phyloP scores from a whole-genome alignment of 1,140 invertebrate species.

The Tetramorium simillimum region DNA sequence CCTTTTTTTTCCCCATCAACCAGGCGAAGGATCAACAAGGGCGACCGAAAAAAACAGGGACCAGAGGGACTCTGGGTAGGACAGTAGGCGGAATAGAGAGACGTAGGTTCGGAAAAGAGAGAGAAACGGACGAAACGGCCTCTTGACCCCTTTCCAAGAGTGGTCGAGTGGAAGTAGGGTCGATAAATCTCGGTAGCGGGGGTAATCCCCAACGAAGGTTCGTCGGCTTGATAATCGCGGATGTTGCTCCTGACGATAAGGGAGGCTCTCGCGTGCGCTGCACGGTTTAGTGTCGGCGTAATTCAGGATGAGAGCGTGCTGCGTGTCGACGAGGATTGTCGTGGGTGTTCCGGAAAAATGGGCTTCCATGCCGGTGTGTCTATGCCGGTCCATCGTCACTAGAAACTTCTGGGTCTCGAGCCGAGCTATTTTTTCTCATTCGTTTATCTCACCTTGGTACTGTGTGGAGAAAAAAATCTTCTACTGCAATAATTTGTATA shows the following conservation, averaged over 20 bases:
- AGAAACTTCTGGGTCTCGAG: background rate
- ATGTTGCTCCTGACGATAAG: constrained; percentile 72
- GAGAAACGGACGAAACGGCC: constrained; percentile 50
- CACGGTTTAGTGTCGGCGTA: constrained; percentile 69
- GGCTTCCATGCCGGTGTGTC: constrained; percentile 24
- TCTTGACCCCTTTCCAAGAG: constrained; percentile 55
- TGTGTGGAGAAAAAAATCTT: background rate
- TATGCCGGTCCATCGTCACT: constrained; percentile 21
- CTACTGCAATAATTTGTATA: constrained; percentile 16
- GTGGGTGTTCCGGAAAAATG: constrained; percentile 56
- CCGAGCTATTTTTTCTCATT: constrained; percentile 28
- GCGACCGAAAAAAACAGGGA: constrained; percentile 2
- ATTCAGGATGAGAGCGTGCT: constrained; percentile 68
- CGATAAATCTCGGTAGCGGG: constrained; percentile 65
- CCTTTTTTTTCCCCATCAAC: constrained; percentile 33
- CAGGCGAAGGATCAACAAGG: constrained; percentile 15
- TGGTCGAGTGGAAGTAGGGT: constrained; percentile 64
- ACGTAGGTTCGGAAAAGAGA: constrained; percentile 2
- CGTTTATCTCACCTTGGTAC: background rate
- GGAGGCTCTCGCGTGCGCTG: constrained; percentile 67
- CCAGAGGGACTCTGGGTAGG: background rate
- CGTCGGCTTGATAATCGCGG: constrained; percentile 69
- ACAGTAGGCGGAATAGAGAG: constrained; percentile 11
- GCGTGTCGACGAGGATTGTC: constrained; percentile 60
- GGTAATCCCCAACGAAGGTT: constrained; percentile 65